Conservation (phyloP, 2,797 vertebrate genomes). For the Eremophila alpestris region DNA sequence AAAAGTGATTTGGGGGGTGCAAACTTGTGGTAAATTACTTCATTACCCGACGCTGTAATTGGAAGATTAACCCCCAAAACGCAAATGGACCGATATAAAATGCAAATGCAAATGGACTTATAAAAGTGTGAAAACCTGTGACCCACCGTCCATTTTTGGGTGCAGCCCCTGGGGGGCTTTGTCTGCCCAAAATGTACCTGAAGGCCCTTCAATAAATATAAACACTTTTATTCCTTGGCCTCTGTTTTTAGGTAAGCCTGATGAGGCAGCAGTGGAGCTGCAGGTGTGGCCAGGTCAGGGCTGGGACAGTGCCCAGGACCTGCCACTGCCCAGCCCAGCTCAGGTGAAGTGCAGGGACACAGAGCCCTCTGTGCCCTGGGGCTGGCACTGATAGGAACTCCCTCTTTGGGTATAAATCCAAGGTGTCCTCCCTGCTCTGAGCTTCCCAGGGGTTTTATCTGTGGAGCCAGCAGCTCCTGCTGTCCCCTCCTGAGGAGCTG, state of each 20-base stretch:
- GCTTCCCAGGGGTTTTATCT: not conserved
- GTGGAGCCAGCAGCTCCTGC: not conserved
- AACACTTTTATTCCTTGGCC: not conserved
- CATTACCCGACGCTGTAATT: too few relatives aligned
- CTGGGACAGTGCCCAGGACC: not conserved
- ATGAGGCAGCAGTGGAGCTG: fast-evolving
- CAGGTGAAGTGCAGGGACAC: not conserved
- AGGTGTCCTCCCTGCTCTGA: not conserved
- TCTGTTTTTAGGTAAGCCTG: not conserved
- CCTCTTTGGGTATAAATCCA: not conserved
- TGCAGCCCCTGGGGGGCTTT: not conserved
- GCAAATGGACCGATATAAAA: not conserved
- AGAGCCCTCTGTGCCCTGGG: not conserved
- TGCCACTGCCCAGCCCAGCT: not conserved
- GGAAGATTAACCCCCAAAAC: not conserved
- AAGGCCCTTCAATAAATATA: not conserved
- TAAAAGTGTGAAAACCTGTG: not conserved
- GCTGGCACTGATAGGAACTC: not conserved
- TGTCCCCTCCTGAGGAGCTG: not conserved
- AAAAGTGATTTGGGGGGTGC: too few relatives aligned
- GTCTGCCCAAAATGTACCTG: not conserved
- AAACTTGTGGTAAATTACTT: not conserved
- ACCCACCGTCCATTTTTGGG: not conserved
- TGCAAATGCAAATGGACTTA: not conserved
- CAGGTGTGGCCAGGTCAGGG: not conserved